Evolutionary conservation across 2,888 invertebrate species (phyloP), one percentile per base, ranked within the genome.

Genomic region (Ophion obscuratus): DNA sequence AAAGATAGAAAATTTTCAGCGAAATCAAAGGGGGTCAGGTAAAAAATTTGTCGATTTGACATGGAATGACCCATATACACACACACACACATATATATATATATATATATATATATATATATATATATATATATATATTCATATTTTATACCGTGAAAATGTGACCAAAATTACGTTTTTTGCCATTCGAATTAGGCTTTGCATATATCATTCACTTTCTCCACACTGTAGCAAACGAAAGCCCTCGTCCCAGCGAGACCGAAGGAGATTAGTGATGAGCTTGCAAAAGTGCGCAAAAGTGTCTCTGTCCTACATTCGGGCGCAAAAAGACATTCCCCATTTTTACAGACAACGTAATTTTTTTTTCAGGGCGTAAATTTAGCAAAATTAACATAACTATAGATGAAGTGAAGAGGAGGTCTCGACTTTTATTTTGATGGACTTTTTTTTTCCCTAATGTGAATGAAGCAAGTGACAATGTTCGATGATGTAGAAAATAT

Each of bases 121-220:
- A 3, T 31, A 31, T 31, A 53, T 53, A 53, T 61, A 40, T 73
- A 64, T 67, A 75, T 27, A 27, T 57, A 68, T 86, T 84, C 74
- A 53, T 53, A 53, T 53, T 53, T 53, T 17, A 53, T 53, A 53
- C 17, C 2, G 3, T 53, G 11, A 53, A 53, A 53, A 17, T 17
- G 53, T 53, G 17, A 53, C 53, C 53, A 17, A 53, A 53, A 53
- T 53, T 53, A 17, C 53, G 53, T 53, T 53, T 53, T 66, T 66
- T 66, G 27, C 27, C 53, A 53, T 53, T 53, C 14, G 53, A 17
- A 53, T 53, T 53, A 53, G 5, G 53, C 17, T 17, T 53, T 17
- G 53, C 53, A 5, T 53, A 17, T 17, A 53, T 53, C 11, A 53
- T 17, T 53, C 53, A 4, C 5, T 14, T 53, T 53, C 17, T 53